Base-by-base conservation (phyloP, 2,797 vertebrate species). In the Arnoldichthys spilopterus region DNA sequence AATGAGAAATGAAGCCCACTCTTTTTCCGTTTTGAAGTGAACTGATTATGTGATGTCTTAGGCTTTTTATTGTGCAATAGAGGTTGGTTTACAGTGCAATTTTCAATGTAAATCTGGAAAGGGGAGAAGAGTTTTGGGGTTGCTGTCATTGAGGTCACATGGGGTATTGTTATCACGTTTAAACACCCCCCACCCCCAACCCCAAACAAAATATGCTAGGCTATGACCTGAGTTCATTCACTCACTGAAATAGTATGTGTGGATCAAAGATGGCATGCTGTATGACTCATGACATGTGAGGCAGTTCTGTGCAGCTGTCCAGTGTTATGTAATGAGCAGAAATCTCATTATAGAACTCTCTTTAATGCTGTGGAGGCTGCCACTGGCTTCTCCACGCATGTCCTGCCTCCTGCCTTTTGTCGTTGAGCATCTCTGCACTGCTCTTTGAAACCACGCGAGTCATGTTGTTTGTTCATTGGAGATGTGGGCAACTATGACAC, bases 261-360 rank as follows among this genome's bases (percentile, higher is more conserved):
- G 22, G 53, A 56, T 43, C 66, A 64, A 43, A 26, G 26, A 37
- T 22, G 2, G 28, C 72, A 64, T 28, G 24, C 34, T 66, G 11
- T 34, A 59, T 77, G 70, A 30, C 47, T 77, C 73, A 62, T 79
- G 83, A 62, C 34, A 40, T 74, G 79, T 24, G 24, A 78, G 77
- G 81, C 78, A 79, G 82, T 80, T 82, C 80, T 80, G 86, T 84
- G 34, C 71, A 72, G 85, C 72, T 84, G 82, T 84, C 82, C 82
- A 53, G 64, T 83, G 85, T 92, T 91, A 90, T 86, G 87, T 90
- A 90, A 92, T 87, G 76, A 86, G 28, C 58, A 74, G 64, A 89
- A 89, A 90, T 91, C 86, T 84, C 86, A 90, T 90, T 89, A 45
- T 45, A 89, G 83, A 87, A 78, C 81, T 83, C 86, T 86, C 83